phyloP scores from a whole-genome alignment of 2,888 invertebrate genomes.

The Cabera pusaria region DNA sequence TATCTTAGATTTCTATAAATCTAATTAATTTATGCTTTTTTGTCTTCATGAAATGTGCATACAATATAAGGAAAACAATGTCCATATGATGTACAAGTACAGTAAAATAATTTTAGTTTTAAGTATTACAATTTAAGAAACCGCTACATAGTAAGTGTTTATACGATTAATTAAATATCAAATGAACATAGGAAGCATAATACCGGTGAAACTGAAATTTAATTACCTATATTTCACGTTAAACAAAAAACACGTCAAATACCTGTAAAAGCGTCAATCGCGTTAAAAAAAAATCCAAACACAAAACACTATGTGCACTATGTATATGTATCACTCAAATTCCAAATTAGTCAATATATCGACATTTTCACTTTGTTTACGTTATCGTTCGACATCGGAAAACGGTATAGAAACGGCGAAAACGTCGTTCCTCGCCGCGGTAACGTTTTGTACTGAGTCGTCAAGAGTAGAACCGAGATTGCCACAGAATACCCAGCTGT shows the following conservation, averaged over 20 bases:
- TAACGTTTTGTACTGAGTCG: slow-evolving; percentile 20
- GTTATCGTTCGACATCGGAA: slow-evolving; percentile 15
- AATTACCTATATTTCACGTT: slow-evolving; percentile 27
- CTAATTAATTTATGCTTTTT: too few species aligned
- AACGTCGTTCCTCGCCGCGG: slow-evolving; percentile 18
- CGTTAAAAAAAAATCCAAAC: too few species aligned
- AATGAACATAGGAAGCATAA: slow-evolving; percentile 21
- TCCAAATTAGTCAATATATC: slow-evolving; percentile 4
- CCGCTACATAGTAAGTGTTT: too few species aligned
- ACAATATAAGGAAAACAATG: too few species aligned
- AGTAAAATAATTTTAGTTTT: too few species aligned
- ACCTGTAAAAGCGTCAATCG: slow-evolving; percentile 3
- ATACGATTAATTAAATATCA: slow-evolving; percentile 12
- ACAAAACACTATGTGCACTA: slow-evolving; percentile 13
- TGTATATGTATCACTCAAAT: slow-evolving; percentile 16
- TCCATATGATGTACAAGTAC: too few species aligned
- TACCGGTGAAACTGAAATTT: slow-evolving; percentile 29
- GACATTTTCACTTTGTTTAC: slow-evolving; percentile 28
- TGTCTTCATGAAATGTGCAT: too few species aligned
- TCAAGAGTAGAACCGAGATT: slow-evolving; percentile 4
- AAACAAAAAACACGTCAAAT: slow-evolving; percentile 10
- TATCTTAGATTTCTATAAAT: too few species aligned
- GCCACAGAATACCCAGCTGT: slow-evolving; percentile 21
- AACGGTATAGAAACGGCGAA: slow-evolving; percentile 6
- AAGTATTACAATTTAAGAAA: too few species aligned